Conservation (phyloP, 2,113 vertebrate genomes). For the Onychorhynchus coronatus region DNA sequence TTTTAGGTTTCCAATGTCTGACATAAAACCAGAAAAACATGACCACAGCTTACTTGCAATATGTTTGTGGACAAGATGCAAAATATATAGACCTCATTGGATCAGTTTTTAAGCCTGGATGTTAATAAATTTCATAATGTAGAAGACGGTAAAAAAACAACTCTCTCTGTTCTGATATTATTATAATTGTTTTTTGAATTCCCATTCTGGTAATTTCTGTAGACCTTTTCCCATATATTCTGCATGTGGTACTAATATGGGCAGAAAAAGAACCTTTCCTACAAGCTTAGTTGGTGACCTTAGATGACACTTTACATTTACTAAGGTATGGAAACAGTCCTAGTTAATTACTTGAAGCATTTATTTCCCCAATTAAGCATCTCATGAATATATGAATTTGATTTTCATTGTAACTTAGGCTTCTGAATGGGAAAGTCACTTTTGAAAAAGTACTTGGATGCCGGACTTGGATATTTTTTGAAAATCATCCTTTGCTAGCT, state of each 20-base stretch:
- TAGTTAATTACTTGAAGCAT: neutral
- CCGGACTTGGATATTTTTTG: neutral
- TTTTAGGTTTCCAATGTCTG: neutral
- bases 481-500: constrained; percentile 10
- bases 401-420: neutral
- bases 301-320: neutral
- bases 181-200: neutral
- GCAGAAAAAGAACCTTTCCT: neutral
- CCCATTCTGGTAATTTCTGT: neutral
- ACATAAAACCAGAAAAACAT: neutral
- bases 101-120: neutral
- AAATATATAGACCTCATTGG: neutral
- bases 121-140: neutral
- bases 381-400: neutral
- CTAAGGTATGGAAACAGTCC: neutral
- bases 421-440: neutral
- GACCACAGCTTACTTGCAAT: neutral
- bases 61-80: neutral
- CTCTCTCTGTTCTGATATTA: neutral
- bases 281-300: neutral
- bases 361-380: neutral
- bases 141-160: neutral
- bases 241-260: neutral
- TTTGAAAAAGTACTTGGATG: neutral
- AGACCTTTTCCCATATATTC: neutral